Conservation (phyloP, 2,888 invertebrate species). For the Camptogramma bilineatum region DNA sequence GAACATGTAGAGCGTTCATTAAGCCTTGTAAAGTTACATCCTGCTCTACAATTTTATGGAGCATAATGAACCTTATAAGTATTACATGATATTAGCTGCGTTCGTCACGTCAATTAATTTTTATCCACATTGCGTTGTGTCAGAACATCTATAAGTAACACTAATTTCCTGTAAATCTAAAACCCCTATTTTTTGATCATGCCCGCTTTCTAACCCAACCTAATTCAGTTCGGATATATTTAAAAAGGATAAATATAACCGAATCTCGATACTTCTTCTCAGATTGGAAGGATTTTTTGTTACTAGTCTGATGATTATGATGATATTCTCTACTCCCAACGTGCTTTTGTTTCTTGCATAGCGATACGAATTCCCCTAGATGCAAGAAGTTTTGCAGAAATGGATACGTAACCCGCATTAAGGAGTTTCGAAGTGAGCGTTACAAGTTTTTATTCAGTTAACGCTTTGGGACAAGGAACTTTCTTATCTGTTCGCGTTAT, state of each 20-base stretch:
- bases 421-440: slow-evolving; percentile 44
- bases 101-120: neutral
- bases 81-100: neutral
- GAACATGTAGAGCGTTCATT: slow-evolving; percentile 9
- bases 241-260: too few species aligned
- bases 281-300: too few species aligned
- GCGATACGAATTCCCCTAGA: slow-evolving; percentile 49
- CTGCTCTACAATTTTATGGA: slow-evolving; percentile 12
- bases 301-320: too few species aligned
- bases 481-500: slow-evolving; percentile 42
- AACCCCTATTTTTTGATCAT: too few species aligned
- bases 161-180: too few species aligned
- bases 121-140: neutral
- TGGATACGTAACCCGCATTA: slow-evolving; percentile 50
- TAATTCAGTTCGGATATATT: too few species aligned
- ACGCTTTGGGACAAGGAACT: slow-evolving; percentile 42
- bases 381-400: slow-evolving; percentile 46
- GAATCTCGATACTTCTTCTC: too few species aligned
- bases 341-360: slow-evolving; percentile 41
- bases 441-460: slow-evolving; percentile 48
- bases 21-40: slow-evolving; percentile 10
- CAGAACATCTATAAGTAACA: neutral
- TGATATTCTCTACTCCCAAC: too few species aligned
- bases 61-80: slow-evolving; percentile 12
- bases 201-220: too few species aligned